phyloP scores from a whole-genome alignment of 2,797 vertebrate genomes.

The Alfaro cultratus region DNA sequence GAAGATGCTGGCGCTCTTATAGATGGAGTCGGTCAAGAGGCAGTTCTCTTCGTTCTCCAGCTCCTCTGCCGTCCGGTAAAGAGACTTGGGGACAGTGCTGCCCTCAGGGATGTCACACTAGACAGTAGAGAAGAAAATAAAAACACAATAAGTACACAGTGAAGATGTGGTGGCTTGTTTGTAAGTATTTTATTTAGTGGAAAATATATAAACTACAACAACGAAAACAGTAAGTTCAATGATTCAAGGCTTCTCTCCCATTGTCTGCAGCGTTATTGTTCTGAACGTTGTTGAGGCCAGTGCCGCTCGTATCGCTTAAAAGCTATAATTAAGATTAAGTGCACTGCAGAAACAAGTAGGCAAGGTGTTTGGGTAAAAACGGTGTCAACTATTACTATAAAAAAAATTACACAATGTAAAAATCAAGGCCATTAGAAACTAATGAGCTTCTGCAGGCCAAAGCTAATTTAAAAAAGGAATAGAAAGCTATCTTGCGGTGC shows the following conservation, averaged over 20 bases:
- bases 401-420: background rate
- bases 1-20: constrained; percentile 93
- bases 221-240: background rate
- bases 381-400: fast-evolving
- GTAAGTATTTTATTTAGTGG: background rate
- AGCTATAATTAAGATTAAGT: background rate
- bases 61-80: constrained; percentile 92
- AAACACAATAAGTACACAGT: background rate
- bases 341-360: background rate
- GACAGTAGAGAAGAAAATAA: background rate
- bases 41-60: constrained; percentile 89
- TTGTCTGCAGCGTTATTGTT: background rate
- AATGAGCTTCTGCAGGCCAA: background rate
- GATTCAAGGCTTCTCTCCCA: background rate
- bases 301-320: background rate
- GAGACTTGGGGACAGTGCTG: constrained; percentile 90
- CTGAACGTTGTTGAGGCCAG: background rate
- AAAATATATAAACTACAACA: background rate
- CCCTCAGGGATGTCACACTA: constrained; percentile 95
- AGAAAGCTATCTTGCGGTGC: background rate
- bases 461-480: background rate
- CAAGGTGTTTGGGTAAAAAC: background rate
- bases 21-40: constrained; percentile 93
- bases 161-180: background rate
- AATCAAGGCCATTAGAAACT: background rate